Percentiles rank a stretch among this genome's conserved stretches.
These are phyloP conservation scores for Delia radicum DNA, from an alignment of 1,140 invertebrate genomes.

Conservation along the genomic window DNA sequence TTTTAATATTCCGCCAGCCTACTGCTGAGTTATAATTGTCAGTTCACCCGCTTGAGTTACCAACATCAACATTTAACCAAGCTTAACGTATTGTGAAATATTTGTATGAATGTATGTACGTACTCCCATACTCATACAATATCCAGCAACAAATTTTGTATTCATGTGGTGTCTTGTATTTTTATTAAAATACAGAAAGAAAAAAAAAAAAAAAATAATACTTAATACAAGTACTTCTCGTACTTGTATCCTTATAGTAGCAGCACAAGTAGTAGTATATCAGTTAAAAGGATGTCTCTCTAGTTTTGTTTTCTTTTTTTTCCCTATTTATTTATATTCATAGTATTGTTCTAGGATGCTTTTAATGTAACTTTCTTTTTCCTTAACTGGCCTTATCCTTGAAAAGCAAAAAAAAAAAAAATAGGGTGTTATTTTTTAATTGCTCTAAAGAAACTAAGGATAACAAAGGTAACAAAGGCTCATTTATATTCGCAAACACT, in stretches of 20 bases:
- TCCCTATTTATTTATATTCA: conserved; percentile 1
- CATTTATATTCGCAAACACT: background rate
- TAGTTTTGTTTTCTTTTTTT: background rate
- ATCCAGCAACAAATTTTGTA: background rate
- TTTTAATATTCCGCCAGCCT: background rate
- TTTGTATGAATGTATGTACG: background rate
- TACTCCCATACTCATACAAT: background rate
- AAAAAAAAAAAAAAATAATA: background rate
- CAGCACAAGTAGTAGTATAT: background rate
- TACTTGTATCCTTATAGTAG: background rate
- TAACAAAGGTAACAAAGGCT: background rate
- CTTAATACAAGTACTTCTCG: background rate
- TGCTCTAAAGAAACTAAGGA: background rate
- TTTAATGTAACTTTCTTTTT: conserved; percentile 2
- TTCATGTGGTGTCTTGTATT: conserved; percentile 12
- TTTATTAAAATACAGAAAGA: background rate
- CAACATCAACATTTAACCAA: background rate
- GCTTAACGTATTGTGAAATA: background rate
- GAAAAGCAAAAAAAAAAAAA: background rate
- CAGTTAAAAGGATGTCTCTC: background rate
- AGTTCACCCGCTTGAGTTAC: background rate
- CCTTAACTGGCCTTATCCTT: conserved; percentile 16
- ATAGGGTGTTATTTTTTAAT: background rate
- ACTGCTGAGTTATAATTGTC: conserved; percentile 15
- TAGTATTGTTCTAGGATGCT: conserved; percentile 2